These are phyloP conservation scores for Pseudochromis fuscus DNA, from an alignment of 2,797 vertebrate species.

Conservation along the genomic window DNA sequence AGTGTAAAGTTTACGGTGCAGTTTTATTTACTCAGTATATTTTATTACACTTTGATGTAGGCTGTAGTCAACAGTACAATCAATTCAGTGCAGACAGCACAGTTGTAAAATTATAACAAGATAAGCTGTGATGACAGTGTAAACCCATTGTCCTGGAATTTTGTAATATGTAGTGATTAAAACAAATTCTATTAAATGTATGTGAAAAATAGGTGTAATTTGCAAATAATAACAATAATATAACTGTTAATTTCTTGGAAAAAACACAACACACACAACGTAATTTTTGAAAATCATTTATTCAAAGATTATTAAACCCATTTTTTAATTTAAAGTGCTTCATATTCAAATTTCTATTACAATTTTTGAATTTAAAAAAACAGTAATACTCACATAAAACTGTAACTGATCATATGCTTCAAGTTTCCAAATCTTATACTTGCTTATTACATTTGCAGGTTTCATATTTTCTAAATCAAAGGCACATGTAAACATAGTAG, in stretches of 20 bases:
- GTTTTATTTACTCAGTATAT: neutral
- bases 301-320: no score
- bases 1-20: neutral
- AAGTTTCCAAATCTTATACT: neutral
- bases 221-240: no score
- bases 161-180: no score
- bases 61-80: conserved; percentile 11
- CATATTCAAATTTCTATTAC: neutral
- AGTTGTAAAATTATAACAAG: conserved; percentile 38
- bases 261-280: no score
- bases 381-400: conserved; percentile 5
- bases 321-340: neutral
- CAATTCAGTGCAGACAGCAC: conserved; percentile 21
- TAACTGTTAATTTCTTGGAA: no score
- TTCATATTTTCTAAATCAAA: conserved; percentile 19
- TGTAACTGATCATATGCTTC: neutral
- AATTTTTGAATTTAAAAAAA: neutral
- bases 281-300: no score
- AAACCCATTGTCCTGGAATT: no score
- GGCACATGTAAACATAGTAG: conserved; percentile 23
- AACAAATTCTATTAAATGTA: no score
- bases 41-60: neutral
- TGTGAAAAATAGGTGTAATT: no score
- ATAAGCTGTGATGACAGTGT: conserved; percentile 5
- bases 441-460: conserved; percentile 25